These are phyloP conservation scores for Octodonta nipae DNA, from an alignment of 2,888 invertebrate genomes.

Conservation along the genomic window DNA sequence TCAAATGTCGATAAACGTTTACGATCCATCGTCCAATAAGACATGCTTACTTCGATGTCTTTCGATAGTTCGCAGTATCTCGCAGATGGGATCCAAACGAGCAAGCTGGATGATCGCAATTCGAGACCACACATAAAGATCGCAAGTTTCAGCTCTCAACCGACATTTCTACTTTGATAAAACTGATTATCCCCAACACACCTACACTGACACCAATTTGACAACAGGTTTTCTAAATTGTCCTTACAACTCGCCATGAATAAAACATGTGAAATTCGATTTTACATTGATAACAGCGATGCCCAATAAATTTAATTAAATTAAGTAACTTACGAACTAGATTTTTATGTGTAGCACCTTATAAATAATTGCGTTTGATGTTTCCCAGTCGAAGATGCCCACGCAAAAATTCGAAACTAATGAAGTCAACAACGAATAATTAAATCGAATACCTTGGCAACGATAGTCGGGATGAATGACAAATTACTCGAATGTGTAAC, in stretches of 20 bases:
- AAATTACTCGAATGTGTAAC: too few relatives aligned
- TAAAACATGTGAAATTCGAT: slow-evolving; percentile 11
- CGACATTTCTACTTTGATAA: slow-evolving; percentile 9
- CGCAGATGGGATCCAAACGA: too few relatives aligned
- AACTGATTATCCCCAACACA: slow-evolving; percentile 10
- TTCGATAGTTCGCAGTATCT: too few relatives aligned
- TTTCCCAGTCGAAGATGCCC: too few relatives aligned
- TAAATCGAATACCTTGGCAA: too few relatives aligned
- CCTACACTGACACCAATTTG: slow-evolving; percentile 13
- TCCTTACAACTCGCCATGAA: slow-evolving; percentile 9
- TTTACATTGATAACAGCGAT: slow-evolving; percentile 8
- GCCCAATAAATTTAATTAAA: slow-evolving; percentile 9
- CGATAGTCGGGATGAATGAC: too few relatives aligned
- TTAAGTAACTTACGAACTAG: slow-evolving; percentile 7
- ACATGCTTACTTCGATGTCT: too few relatives aligned
- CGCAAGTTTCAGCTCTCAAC: slow-evolving; percentile 9
- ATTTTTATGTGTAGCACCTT: neutral
- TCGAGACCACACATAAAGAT: slow-evolving; percentile 12
- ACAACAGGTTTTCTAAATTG: slow-evolving; percentile 12
- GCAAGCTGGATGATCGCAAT: slow-evolving; percentile 1
- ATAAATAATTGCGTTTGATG: too few relatives aligned
- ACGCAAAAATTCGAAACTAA: too few relatives aligned
- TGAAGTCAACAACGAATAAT: too few relatives aligned
- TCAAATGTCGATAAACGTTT: too few relatives aligned
- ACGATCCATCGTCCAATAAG: too few relatives aligned